Conservation (phyloP, 2,797 vertebrate genomes). For the Neopelma chrysocephalum region DNA sequence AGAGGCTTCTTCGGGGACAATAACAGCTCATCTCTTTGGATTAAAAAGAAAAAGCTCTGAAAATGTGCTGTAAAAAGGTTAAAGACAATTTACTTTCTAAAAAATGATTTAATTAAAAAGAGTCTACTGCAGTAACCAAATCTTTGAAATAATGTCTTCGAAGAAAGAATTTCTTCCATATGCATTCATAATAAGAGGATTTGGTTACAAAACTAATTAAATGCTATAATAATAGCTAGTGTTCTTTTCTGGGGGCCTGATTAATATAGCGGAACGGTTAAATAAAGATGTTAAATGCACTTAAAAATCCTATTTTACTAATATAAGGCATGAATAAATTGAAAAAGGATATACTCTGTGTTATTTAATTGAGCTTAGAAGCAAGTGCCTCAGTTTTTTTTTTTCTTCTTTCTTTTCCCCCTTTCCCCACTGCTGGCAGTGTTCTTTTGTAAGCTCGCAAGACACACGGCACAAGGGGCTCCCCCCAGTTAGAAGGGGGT, state of each 20-base stretch:
- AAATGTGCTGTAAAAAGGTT: conserved; percentile 69
- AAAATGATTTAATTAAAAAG: conserved; percentile 68
- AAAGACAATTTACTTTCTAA: conserved; percentile 73
- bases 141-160: conserved; percentile 66
- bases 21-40: conserved; percentile 74
- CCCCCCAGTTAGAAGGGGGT: not conserved
- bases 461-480: fast-evolving
- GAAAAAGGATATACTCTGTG: conserved; percentile 60
- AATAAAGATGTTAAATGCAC: conserved; percentile 72
- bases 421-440: not conserved
- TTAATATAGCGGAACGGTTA: conserved; percentile 73
- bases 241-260: conserved; percentile 73
- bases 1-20: conserved; percentile 72
- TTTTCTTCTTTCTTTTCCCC: not conserved
- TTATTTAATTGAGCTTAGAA: conserved; percentile 63
- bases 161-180: conserved; percentile 63
- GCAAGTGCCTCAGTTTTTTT: conserved; percentile 47
- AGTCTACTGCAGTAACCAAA: conserved; percentile 71
- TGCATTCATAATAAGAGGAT: conserved; percentile 70
- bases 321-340: conserved; percentile 71
- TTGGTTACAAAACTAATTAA: conserved; percentile 76
- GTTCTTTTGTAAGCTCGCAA: not conserved
- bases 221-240: conserved; percentile 70
- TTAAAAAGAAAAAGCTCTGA: conserved; percentile 71
- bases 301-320: conserved; percentile 71